Evolutionary conservation across 2,797 vertebrate genomes (phyloP).

Genomic region (Sebastes minor): DNA sequence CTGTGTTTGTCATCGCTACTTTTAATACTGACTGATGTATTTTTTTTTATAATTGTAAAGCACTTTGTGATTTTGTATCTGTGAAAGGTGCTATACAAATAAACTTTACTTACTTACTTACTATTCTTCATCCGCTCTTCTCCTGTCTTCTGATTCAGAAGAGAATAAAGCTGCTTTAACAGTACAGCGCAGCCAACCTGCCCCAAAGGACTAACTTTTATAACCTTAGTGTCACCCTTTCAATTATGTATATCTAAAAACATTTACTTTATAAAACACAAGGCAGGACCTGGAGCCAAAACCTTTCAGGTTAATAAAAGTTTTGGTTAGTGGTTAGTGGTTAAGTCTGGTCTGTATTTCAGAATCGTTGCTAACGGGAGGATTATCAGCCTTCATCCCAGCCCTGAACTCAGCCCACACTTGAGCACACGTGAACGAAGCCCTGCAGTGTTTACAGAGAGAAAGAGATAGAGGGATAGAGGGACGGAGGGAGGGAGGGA

Average conservation of each 20-base stretch:
- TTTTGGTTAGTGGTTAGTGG: background rate
- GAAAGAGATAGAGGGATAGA: slow-evolving; percentile 13
- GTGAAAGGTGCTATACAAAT: no score
- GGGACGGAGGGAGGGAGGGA: slow-evolving; percentile 20
- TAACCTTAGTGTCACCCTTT: background rate
- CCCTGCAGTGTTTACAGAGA: slow-evolving; percentile 52
- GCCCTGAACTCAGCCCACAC: slow-evolving; percentile 27
- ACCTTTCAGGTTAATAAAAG: background rate
- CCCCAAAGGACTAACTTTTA: background rate
- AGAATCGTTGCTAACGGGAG: background rate
- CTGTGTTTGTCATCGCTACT: no score
- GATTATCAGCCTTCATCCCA: slow-evolving; percentile 32
- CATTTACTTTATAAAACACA: background rate
- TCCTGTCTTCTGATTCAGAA: background rate
- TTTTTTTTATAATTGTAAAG: no score
- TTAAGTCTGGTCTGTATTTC: background rate
- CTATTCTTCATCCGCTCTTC: background rate
- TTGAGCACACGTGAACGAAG: slow-evolving; percentile 40
- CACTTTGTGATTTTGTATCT: no score
- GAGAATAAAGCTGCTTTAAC: background rate
- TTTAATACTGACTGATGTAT: no score
- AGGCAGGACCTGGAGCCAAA: background rate
- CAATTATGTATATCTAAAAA: background rate
- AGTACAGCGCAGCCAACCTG: background rate
- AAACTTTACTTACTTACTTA: no score